phyloP scores from a whole-genome alignment of 2,888 invertebrate species.

The Philereme vetulata region DNA sequence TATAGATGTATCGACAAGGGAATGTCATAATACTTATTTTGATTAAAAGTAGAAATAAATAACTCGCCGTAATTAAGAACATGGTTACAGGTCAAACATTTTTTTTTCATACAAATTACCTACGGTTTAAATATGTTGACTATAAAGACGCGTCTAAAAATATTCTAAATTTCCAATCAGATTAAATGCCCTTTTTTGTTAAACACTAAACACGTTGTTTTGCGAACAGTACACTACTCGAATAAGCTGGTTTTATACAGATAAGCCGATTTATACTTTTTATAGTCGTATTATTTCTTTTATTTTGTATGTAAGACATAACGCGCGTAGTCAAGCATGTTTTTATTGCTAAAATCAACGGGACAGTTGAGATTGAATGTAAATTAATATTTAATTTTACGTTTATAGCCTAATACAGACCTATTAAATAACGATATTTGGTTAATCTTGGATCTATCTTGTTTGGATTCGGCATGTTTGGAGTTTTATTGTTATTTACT shows the following conservation, averaged over 20 bases:
- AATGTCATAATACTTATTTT: too few relatives aligned
- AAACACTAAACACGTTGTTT: conserved; percentile 22
- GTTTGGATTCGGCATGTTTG: conserved; percentile 45
- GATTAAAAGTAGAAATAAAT: too few relatives aligned
- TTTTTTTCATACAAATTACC: too few relatives aligned
- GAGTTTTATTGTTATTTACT: conserved; percentile 37
- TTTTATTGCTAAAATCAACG: conserved; percentile 66
- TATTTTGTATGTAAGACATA: conserved; percentile 67
- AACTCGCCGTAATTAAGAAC: too few relatives aligned
- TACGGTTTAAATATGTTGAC: too few relatives aligned
- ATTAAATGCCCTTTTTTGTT: too few relatives aligned
- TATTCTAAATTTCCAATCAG: too few relatives aligned
- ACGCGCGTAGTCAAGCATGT: conserved; percentile 57
- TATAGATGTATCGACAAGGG: too few relatives aligned
- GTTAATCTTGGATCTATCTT: conserved; percentile 46
- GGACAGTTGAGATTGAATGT: conserved; percentile 55
- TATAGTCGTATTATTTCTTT: conserved; percentile 74
- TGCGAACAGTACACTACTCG: conserved; percentile 65
- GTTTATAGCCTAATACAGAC: conserved; percentile 46
- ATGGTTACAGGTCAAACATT: too few relatives aligned
- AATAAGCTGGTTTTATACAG: conserved; percentile 81
- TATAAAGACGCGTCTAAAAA: too few relatives aligned
- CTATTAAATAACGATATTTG: conserved; percentile 57
- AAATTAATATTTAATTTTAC: conserved; percentile 52
- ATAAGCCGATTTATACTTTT: conserved; percentile 83